Evolutionary conservation across 2,113 vertebrate species (phyloP).

Genomic region (Coracopsis vasa): DNA sequence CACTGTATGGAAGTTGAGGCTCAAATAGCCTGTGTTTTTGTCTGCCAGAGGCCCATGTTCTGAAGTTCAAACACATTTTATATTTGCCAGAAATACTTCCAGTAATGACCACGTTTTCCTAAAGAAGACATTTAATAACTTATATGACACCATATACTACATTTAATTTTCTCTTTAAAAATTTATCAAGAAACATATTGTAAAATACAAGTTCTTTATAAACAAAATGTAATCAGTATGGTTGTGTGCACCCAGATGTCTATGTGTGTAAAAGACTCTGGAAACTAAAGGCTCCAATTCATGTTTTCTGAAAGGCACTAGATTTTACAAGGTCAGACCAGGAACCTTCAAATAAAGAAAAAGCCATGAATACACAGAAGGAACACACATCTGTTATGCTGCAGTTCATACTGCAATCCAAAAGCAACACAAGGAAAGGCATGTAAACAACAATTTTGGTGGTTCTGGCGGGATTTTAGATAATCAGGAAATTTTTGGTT

Average conservation of each 20-base stretch:
- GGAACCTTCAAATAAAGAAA: slow-evolving; percentile 8
- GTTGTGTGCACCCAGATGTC: not conserved
- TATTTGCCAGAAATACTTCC: not conserved
- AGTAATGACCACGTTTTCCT: not conserved
- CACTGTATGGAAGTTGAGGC: slow-evolving; percentile 9
- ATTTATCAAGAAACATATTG: not conserved
- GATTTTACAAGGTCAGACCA: slow-evolving; percentile 22
- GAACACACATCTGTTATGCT: not conserved
- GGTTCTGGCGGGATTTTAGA: not conserved
- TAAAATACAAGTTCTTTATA: not conserved
- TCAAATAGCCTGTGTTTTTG: not conserved
- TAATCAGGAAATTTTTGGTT: not conserved
- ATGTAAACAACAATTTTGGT: not conserved
- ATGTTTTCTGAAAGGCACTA: not conserved
- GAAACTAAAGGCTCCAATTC: slow-evolving; percentile 9
- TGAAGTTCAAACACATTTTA: slow-evolving; percentile 42
- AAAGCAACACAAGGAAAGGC: not conserved
- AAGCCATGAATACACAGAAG: not conserved
- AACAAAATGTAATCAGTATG: not conserved
- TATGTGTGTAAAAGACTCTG: slow-evolving; percentile 9
- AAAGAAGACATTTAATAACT: slow-evolving; percentile 13
- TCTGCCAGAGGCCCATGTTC: not conserved
- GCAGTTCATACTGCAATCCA: not conserved
- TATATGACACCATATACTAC: not conserved
- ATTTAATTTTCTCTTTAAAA: slow-evolving; percentile 22